phyloP scores from a whole-genome alignment of 2,888 invertebrate species.

The Drosophila algonquin region DNA sequence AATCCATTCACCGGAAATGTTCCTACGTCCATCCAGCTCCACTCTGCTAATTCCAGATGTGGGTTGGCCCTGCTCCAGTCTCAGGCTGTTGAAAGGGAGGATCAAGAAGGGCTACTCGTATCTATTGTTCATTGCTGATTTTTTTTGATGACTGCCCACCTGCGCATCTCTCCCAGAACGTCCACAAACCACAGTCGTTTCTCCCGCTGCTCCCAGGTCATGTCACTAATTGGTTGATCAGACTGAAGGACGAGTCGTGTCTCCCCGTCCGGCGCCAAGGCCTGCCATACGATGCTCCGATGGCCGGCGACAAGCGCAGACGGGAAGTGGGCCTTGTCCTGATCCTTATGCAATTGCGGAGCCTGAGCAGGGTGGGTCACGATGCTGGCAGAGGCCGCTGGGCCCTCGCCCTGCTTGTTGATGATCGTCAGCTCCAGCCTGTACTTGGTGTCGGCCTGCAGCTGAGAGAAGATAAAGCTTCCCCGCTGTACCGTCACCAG shows the following conservation, averaged over 20 bases:
- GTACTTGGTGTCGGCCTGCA: constrained; percentile 89
- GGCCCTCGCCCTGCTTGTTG: constrained; percentile 92
- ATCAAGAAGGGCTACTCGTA: neutral
- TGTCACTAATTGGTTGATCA: constrained; percentile 85
- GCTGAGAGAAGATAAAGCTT: constrained; percentile 84
- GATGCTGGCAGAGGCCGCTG: constrained; percentile 85
- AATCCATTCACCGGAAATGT: constrained; percentile 84
- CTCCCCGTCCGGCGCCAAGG: constrained; percentile 67
- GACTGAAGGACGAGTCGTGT: constrained; percentile 73
- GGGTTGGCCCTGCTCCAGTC: constrained; percentile 18
- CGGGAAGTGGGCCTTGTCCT: neutral
- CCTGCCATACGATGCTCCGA: constrained; percentile 64
- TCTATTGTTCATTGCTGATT: neutral
- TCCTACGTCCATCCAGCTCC: constrained; percentile 60
- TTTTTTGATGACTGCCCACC: constrained; percentile 64
- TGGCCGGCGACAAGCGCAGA: constrained; percentile 56
- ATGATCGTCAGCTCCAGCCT: constrained; percentile 91
- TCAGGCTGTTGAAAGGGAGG: constrained; percentile 8
- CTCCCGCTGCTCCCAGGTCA: constrained; percentile 90
- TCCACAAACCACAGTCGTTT: constrained; percentile 91
- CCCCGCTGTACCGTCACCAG: constrained; percentile 44
- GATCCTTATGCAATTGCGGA: constrained; percentile 22
- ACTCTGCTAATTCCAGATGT: constrained; percentile 11
- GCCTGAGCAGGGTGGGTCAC: constrained; percentile 31
- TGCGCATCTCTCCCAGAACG: constrained; percentile 87